Evolutionary conservation across 1,140 invertebrate genomes (phyloP).

Genomic region (Drosophila ogumai): DNA sequence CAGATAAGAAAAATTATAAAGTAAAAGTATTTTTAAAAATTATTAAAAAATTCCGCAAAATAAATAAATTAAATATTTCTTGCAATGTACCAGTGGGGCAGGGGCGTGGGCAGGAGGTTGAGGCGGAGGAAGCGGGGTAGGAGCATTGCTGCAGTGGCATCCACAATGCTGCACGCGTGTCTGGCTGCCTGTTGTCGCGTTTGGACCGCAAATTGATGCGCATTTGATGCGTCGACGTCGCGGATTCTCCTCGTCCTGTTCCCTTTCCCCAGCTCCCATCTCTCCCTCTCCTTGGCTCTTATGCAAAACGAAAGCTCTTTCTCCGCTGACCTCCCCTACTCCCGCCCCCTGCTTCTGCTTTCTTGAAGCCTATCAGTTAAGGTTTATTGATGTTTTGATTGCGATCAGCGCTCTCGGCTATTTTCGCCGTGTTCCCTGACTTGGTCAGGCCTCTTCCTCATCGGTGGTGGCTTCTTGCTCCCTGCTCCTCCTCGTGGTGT

Average conservation of each 20-base stretch:
- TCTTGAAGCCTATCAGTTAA: constrained; percentile 69
- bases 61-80: too few relatives aligned
- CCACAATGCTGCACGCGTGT: constrained; percentile 70
- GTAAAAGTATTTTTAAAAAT: too few relatives aligned
- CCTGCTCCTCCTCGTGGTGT: constrained; percentile 49
- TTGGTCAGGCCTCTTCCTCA: constrained; percentile 4
- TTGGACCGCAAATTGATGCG: constrained; percentile 72
- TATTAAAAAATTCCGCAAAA: too few relatives aligned
- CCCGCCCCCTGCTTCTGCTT: background rate
- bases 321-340: background rate
- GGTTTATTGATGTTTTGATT: constrained; percentile 85
- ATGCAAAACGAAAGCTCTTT: constrained; percentile 54
- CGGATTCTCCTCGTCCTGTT: constrained; percentile 7
- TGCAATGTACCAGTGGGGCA: constrained; percentile 3
- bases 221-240: constrained; percentile 69
- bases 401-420: constrained; percentile 74
- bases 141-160: constrained; percentile 31
- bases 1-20: background rate
- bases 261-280: background rate
- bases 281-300: background rate
- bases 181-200: constrained; percentile 70
- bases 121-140: background rate
- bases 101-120: constrained; percentile 4
- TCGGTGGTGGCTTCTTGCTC: constrained; percentile 9
- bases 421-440: constrained; percentile 34